Evolutionary conservation across 64 coral and sea anemone genomes (phyloP).

Genomic region (Stichodactyla mertensii): DNA sequence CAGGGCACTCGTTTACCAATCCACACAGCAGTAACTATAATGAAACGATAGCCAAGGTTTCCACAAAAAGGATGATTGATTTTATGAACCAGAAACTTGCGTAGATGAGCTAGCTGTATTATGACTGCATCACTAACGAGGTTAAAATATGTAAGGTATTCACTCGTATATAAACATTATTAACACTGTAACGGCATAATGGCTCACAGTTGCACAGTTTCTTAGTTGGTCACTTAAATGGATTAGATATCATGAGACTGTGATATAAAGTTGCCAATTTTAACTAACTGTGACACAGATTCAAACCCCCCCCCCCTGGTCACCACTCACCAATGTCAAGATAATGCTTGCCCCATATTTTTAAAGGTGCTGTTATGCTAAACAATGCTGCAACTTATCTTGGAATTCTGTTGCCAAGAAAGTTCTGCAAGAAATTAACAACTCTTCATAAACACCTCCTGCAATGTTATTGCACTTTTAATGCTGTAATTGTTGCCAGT

Average conservation of each 20-base stretch:
- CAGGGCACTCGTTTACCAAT: conserved; percentile 67
- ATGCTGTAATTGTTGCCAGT: too few species aligned
- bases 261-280: too few species aligned
- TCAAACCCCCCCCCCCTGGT: too few species aligned
- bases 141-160: background rate
- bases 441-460: too few species aligned
- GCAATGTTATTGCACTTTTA: too few species aligned
- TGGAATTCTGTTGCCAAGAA: too few species aligned
- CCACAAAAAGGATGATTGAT: conserved; percentile 61
- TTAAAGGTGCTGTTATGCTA: too few species aligned
- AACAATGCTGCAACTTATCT: too few species aligned
- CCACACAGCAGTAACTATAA: conserved; percentile 48
- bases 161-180: background rate
- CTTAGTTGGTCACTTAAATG: background rate
- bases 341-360: too few species aligned
- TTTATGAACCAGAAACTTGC: conserved; percentile 68
- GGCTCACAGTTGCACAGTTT: background rate
- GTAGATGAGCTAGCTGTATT: background rate
- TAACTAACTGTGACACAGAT: too few species aligned
- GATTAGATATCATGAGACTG: background rate
- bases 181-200: background rate
- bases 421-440: too few species aligned
- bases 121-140: background rate
- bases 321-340: too few species aligned
- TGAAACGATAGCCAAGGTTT: conserved; percentile 35